Conservation (phyloP, 2,797 vertebrate genomes). For the Carcharodon carcharias region DNA sequence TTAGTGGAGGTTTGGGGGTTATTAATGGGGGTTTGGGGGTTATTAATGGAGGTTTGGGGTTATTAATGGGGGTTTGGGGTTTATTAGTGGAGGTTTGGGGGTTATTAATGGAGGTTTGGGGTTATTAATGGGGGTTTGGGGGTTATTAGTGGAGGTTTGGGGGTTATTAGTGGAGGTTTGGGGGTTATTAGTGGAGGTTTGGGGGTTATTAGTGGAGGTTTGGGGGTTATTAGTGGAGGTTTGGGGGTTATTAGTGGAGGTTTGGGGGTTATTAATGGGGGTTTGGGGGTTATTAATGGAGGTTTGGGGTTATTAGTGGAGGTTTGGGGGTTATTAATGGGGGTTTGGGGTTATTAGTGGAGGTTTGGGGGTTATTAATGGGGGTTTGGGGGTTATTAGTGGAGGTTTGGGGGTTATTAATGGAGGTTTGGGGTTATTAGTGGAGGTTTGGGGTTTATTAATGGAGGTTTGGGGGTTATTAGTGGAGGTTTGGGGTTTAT, state of each 20-base stretch:
- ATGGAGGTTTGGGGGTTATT: background rate
- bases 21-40: background rate
- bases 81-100: background rate
- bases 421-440: background rate
- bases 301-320: background rate
- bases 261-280: background rate
- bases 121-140: background rate
- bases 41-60: background rate
- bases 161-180: background rate
- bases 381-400: background rate
- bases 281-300: background rate
- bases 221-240: background rate
- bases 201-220: too few relatives aligned
- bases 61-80: background rate
- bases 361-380: background rate
- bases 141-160: background rate
- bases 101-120: background rate
- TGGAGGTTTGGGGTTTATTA: too few relatives aligned
- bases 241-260: background rate
- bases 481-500: background rate
- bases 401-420: background rate
- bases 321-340: background rate
- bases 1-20: background rate
- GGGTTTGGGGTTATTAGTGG: background rate
- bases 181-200: background rate